Base-by-base conservation (phyloP, 1,140 invertebrate genomes). In the Zaprionus camerounensis region DNA sequence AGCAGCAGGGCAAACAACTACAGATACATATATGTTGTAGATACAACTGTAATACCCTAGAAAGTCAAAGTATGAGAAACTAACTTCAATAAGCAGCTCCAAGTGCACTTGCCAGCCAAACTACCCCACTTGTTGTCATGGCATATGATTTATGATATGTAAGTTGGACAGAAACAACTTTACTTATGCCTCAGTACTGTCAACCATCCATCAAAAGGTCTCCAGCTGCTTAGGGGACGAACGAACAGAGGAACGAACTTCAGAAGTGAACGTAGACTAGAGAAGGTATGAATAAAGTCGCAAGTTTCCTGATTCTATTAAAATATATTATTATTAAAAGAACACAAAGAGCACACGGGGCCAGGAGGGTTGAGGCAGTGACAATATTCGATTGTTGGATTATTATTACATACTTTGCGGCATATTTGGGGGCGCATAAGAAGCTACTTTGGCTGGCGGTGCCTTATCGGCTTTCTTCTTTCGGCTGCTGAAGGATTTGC, bases 61-160 rank as follows among this genome's bases (percentile, higher is more conserved):
- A 22, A n/a, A 24, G 17, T 44, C n/a, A 46, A 46, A 9, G n/a
- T 46, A 9, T 46, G n/a, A 46, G 41, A 9, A 46, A 44, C 5
- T 44, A 46, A 17, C 36, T 38, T 5, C 4, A 15, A 38, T 12
- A 38, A 5, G 41, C 41, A 46, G 41, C 41, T 17, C 64, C n/a
- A 44, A 66, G 9, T 24, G 11, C n/a, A 44, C 31, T 24, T 0
- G 5, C 4, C 22, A 62, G 31, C 17, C 13, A 17, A 58, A 15
- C 11, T 57, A 56, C 61, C 61, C 44, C 44, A 4, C 12, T 31
- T 26, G 15, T 13, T 13, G 36, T 13, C n/a, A 6, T 53, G 24
- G 49, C 69, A 80, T 41, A 80, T 81, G 80, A 81, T 81, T 80
- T 80, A 81, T 81, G 73, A 81, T 76, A 69, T 62, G 58, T 71